Percentiles rank a stretch among this genome's conserved stretches.
phyloP scores from a whole-genome alignment of 2,888 invertebrate genomes.

The Perithous albicinctus region DNA sequence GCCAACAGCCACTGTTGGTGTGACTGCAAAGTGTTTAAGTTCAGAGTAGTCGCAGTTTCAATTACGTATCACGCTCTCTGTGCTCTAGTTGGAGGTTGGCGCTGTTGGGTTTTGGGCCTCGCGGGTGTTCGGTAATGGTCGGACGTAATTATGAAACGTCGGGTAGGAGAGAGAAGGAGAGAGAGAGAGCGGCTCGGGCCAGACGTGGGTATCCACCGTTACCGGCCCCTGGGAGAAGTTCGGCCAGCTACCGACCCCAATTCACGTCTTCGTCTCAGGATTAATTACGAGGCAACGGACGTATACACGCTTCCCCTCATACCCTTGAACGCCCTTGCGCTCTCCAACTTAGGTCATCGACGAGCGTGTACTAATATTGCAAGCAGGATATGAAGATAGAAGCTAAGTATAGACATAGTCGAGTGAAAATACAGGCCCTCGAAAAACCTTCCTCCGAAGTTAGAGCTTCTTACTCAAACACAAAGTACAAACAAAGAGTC shows the following conservation, averaged over 20 bases:
- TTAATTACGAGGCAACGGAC: constrained; percentile 56
- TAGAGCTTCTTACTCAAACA: neutral
- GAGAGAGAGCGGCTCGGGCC: constrained; percentile 4
- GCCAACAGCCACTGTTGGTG: neutral
- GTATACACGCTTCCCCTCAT: constrained; percentile 20
- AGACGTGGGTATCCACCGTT: constrained; percentile 38
- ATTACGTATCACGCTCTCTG: constrained; percentile 35
- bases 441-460: neutral
- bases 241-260: constrained; percentile 35
- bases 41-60: constrained; percentile 27
- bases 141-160: constrained; percentile 53
- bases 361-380: constrained; percentile 45
- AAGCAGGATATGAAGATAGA: constrained; percentile 3
- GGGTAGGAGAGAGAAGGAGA: too few relatives aligned
- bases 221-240: constrained; percentile 45
- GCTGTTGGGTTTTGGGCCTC: constrained; percentile 9
- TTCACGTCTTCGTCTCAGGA: constrained; percentile 50
- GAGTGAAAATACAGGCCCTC: neutral
- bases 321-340: neutral
- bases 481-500: neutral
- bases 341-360: constrained; percentile 7
- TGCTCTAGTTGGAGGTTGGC: constrained; percentile 5
- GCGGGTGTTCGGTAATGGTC: constrained; percentile 34
- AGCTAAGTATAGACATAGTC: neutral
- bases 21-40: constrained; percentile 9